Evolutionary conservation across 53 echinoderm and acorn worm species (phyloP).

Genomic region (Crossaster papposus): DNA sequence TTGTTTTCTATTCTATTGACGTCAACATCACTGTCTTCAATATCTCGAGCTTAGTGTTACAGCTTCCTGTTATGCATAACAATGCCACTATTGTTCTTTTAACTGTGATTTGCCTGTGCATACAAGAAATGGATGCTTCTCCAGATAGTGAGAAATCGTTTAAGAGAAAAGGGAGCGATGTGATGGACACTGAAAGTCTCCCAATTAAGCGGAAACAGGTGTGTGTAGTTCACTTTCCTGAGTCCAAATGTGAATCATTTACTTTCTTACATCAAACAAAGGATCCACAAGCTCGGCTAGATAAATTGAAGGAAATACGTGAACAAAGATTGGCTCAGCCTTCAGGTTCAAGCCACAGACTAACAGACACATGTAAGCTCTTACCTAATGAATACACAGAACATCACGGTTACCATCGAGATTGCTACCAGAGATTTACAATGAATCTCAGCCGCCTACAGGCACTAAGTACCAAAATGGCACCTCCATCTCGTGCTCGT

Average conservation of each 20-base stretch:
- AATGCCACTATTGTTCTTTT: too few species aligned
- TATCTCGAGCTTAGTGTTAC: too few species aligned
- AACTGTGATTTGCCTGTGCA: too few species aligned
- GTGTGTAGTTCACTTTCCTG: neutral
- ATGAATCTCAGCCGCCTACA: slow-evolving; percentile 45
- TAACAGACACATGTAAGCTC: slow-evolving; percentile 35
- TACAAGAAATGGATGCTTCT: too few species aligned
- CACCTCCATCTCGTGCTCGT: neutral
- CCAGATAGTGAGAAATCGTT: too few species aligned
- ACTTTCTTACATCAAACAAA: neutral
- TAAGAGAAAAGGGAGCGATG: too few species aligned
- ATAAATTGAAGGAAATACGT: slow-evolving; percentile 41
- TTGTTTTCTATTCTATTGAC: too few species aligned
- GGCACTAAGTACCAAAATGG: too few species aligned
- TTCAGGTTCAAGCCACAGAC: slow-evolving; percentile 19
- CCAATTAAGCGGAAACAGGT: neutral
- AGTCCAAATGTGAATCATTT: neutral
- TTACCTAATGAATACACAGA: slow-evolving; percentile 25
- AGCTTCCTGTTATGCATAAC: too few species aligned
- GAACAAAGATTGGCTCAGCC: slow-evolving; percentile 48
- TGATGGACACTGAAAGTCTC: too few species aligned
- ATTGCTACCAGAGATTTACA: slow-evolving; percentile 61
- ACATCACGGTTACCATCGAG: slow-evolving; percentile 54
- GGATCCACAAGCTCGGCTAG: slow-evolving; percentile 9
- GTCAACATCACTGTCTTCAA: too few species aligned